A percentile compares a stretch with the other conserved stretches of the same genome.
Evolutionary conservation across 1,140 invertebrate species (phyloP).

Genomic region (Triops cancriformis): DNA sequence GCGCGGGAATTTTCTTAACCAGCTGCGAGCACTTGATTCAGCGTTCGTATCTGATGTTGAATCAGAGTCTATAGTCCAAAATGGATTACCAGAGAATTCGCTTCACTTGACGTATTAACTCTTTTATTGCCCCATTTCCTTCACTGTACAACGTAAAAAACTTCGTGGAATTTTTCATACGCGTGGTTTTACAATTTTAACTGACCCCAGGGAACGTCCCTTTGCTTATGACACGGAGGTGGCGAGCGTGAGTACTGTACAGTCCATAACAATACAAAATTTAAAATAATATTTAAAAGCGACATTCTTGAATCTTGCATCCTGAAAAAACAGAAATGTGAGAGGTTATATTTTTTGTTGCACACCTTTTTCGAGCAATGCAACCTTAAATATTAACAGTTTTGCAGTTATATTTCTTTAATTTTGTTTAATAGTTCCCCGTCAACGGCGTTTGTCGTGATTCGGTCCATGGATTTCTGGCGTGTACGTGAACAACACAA

Average conservation of each 20-base stretch:
- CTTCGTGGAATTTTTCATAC: not conserved
- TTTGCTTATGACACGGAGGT: too few relatives aligned
- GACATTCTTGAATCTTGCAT: too few relatives aligned
- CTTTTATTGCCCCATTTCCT: not conserved
- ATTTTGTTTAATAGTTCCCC: not conserved
- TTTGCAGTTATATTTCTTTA: not conserved
- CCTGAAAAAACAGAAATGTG: not conserved
- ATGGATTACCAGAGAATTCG: not conserved
- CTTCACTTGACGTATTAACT: not conserved
- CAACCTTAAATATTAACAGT: not conserved
- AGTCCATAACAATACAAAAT: too few relatives aligned
- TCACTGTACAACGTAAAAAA: not conserved
- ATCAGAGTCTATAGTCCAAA: not conserved
- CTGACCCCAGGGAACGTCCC: too few relatives aligned
- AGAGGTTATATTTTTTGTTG: not conserved
- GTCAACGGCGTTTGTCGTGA: not conserved
- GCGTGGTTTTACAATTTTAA: not conserved
- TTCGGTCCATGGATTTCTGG: conserved; percentile 50
- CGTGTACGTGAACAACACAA: conserved; percentile 58
- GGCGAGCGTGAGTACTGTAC: too few relatives aligned
- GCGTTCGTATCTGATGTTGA: not conserved
- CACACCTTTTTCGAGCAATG: not conserved
- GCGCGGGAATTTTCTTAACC: not conserved
- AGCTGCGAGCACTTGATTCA: not conserved
- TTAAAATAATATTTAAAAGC: not conserved